Percentiles rank a stretch among this genome's conserved stretches.
phyloP scores from a whole-genome alignment of 2,888 invertebrate genomes.

The Cryptocheilus praepositus region DNA sequence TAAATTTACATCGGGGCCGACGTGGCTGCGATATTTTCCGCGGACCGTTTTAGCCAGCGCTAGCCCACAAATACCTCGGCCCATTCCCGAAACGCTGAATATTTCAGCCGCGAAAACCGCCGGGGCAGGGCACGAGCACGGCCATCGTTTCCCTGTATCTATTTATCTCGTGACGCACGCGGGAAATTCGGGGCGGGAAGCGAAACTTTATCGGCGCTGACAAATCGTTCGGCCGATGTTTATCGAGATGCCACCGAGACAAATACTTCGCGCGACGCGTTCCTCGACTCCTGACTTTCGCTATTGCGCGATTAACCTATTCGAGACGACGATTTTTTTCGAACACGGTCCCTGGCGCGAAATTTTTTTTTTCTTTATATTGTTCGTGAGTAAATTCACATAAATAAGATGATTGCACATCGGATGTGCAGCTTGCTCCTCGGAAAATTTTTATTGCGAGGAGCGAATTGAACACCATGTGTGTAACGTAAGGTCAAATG shows the following conservation, averaged over 20 bases:
- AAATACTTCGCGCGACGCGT: neutral
- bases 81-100: slow-evolving; percentile 1
- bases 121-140: neutral
- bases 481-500: too few species aligned
- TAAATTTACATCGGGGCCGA: slow-evolving; percentile 13
- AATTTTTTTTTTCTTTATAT: too few species aligned
- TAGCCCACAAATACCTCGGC: slow-evolving; percentile 1
- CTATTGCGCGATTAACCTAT: too few species aligned
- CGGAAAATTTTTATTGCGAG: too few species aligned
- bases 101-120: neutral
- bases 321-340: too few species aligned
- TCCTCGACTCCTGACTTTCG: neutral
- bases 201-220: neutral
- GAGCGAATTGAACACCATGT: too few species aligned
- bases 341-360: too few species aligned
- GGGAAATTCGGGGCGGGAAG: neutral
- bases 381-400: too few species aligned
- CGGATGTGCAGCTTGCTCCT: too few species aligned
- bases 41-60: slow-evolving; percentile 13
- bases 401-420: too few species aligned
- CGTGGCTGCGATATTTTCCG: slow-evolving; percentile 18
- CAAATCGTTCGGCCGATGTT: neutral
- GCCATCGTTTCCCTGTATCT: neutral
- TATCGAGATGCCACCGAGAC: neutral
- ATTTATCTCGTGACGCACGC: slow-evolving; percentile 11